phyloP scores from a whole-genome alignment of 2,113 vertebrate species.

The Brachypteracias leptosomus region DNA sequence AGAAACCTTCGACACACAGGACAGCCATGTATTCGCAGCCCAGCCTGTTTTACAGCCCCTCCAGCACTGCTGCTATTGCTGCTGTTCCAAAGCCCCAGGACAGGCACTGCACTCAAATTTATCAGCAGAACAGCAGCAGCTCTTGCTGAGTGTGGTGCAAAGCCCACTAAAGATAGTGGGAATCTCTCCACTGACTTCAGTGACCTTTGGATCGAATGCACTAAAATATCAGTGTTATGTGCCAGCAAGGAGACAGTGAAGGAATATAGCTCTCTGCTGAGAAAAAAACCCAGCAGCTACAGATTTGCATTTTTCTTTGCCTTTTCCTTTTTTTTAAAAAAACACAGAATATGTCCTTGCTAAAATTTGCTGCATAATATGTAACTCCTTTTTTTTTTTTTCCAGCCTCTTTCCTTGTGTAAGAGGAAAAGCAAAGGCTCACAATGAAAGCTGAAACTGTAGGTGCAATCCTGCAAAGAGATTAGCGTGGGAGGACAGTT shows the following conservation, averaged over 20 bases:
- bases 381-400: neutral
- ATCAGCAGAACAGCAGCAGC: neutral
- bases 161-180: neutral
- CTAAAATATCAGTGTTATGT: neutral
- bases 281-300: neutral
- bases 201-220: neutral
- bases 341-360: neutral
- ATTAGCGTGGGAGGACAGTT: conserved; percentile 2
- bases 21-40: neutral
- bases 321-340: neutral
- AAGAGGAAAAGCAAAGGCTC: neutral
- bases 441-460: neutral
- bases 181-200: neutral
- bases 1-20: neutral
- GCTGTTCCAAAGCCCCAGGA: neutral
- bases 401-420: neutral
- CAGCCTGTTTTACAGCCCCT: neutral
- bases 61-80: neutral
- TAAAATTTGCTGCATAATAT: neutral
- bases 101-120: fast-evolving
- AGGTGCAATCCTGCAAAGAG: neutral
- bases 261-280: neutral
- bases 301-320: neutral
- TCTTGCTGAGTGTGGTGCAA: neutral
- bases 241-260: neutral